These are phyloP conservation scores for Dermochelys coriacea DNA, from an alignment of 2,797 vertebrate species.

Conservation along the genomic window DNA sequence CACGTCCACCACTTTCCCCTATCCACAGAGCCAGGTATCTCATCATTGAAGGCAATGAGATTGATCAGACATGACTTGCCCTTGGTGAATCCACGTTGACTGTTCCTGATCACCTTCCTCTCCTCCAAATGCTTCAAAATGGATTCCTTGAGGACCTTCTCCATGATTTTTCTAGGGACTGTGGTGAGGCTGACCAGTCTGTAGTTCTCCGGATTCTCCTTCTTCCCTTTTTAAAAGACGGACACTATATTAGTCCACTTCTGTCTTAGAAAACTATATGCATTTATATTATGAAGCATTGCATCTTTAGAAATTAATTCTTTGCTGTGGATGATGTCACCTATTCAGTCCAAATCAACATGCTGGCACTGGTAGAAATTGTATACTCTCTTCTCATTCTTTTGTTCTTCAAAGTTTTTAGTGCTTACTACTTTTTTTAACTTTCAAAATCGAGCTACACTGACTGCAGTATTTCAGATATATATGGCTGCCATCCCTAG, in stretches of 20 bases:
- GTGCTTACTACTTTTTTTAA: conserved; percentile 49
- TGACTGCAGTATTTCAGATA: neutral
- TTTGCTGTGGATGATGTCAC: conserved; percentile 4
- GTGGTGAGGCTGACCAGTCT: too few relatives aligned
- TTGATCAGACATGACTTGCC: too few relatives aligned
- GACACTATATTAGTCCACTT: neutral
- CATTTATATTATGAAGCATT: neutral
- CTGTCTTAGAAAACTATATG: conserved; percentile 8
- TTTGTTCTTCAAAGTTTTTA: neutral
- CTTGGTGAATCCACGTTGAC: too few relatives aligned
- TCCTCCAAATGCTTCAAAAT: too few relatives aligned
- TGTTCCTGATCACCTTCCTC: too few relatives aligned
- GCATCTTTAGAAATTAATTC: conserved; percentile 4
- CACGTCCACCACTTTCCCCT: too few relatives aligned
- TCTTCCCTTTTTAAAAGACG: too few relatives aligned
- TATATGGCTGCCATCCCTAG: rapidly evolving
- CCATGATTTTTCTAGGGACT: too few relatives aligned
- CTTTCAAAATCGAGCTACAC: conserved; percentile 17
- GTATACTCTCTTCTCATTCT: conserved; percentile 11
- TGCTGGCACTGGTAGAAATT: conserved; percentile 22
- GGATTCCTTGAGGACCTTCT: too few relatives aligned
- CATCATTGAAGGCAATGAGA: too few relatives aligned
- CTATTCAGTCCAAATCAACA: conserved; percentile 17
- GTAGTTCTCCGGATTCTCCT: too few relatives aligned
- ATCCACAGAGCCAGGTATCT: too few relatives aligned